Percentiles rank a stretch among this genome's conserved stretches.
Conservation (phyloP, 2,113 vertebrate species). For the Charina bottae region DNA sequence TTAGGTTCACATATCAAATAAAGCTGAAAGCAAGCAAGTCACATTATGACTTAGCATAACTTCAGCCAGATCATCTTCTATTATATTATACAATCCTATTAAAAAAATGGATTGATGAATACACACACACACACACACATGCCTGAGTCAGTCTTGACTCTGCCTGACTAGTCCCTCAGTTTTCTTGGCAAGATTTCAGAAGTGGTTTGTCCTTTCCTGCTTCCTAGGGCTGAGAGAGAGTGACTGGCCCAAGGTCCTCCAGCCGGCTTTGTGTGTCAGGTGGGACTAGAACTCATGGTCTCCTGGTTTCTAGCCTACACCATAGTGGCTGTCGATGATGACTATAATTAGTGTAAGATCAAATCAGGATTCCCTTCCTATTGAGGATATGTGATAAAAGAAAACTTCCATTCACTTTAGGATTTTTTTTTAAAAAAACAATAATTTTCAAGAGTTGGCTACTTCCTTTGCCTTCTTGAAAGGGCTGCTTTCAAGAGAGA, state of each 20-base stretch:
- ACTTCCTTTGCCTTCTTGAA: constrained; percentile 20
- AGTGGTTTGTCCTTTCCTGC: too few species aligned
- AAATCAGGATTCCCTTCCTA: background rate
- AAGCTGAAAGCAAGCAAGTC: background rate
- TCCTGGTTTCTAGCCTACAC: too few species aligned
- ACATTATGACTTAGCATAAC: background rate
- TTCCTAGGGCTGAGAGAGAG: too few species aligned
- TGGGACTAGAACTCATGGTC: too few species aligned
- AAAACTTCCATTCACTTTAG: background rate
- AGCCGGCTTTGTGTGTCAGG: too few species aligned
- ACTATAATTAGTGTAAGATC: constrained; percentile 7
- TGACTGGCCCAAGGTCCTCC: too few species aligned
- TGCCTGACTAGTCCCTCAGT: too few species aligned
- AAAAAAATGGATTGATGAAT: background rate
- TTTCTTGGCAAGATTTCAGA: too few species aligned
- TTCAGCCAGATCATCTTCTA: background rate
- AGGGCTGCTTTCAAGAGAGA: too few species aligned
- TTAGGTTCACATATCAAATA: background rate
- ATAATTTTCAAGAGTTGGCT: constrained; percentile 9
- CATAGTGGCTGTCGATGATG: background rate
- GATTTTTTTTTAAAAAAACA: background rate
- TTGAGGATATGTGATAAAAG: background rate
- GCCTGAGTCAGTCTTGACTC: too few species aligned
- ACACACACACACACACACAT: too few species aligned
- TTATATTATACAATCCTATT: background rate